Conservation (phyloP, 2,888 invertebrate species). For the Oscheius sp. region DNA sequence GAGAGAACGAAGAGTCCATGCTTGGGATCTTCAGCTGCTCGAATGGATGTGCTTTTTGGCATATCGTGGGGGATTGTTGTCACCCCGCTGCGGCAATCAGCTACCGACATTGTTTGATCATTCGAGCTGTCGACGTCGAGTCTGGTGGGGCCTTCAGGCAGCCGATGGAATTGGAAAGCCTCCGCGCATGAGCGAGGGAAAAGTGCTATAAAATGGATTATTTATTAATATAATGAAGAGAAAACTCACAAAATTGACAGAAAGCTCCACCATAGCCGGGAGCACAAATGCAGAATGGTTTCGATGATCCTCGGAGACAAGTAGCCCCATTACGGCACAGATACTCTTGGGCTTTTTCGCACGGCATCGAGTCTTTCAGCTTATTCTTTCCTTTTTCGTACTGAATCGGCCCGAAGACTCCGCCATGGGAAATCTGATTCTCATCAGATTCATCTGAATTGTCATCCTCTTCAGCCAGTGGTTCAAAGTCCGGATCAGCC, state of each 20-base stretch:
- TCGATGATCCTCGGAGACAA: constrained; percentile 33
- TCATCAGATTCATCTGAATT: constrained; percentile 6
- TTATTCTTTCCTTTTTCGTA: too few relatives aligned
- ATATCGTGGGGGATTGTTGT: constrained; percentile 61
- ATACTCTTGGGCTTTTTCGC: constrained; percentile 45
- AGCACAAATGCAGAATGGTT: constrained; percentile 48
- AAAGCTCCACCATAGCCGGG: constrained; percentile 55
- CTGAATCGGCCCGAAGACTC: too few relatives aligned
- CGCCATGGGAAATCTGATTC: neutral
- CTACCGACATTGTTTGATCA: constrained; percentile 47
- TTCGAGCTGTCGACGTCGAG: constrained; percentile 64
- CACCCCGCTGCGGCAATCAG: constrained; percentile 48
- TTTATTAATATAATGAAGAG: neutral
- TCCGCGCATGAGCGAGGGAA: constrained; percentile 62
- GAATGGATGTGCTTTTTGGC: constrained; percentile 45
- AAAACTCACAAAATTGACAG: constrained; percentile 63
- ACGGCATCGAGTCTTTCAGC: constrained; percentile 27
- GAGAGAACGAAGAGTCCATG: constrained; percentile 46
- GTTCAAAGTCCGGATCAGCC: neutral
- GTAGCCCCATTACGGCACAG: constrained; percentile 52
- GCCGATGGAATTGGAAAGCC: constrained; percentile 50
- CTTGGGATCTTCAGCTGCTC: constrained; percentile 34
- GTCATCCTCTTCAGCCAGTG: neutral
- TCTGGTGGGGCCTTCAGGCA: constrained; percentile 55
- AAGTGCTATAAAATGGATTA: constrained; percentile 32